Base-by-base conservation (phyloP, 2,797 vertebrate species). In the Ceryle rudis region DNA sequence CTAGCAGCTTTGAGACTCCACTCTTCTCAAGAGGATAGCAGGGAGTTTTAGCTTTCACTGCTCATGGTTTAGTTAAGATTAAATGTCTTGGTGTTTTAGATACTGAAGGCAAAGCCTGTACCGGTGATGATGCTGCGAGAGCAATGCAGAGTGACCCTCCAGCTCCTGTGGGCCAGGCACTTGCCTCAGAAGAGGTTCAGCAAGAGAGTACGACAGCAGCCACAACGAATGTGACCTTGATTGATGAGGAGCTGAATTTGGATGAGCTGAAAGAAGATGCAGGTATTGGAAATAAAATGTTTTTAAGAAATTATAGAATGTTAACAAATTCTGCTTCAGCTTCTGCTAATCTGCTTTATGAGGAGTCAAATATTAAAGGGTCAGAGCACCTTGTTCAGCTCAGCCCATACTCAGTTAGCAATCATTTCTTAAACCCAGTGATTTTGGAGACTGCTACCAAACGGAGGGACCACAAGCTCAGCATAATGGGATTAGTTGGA, bases 71-170 rank as follows among this genome's bases (percentile, higher is more conserved):
- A 81, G 42, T 70, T 81, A 55, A 87, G 37, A 61, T 57, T 9
- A 91, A 85, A 62, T 88, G 5, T 57, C 93, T 61, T 97, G 65
- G 5, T 97, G 89, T 97, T 97, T 84, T 16, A 98, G 98, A 98
- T 94, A 73, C 96, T 1, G 98, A 98, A 74, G 97, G 85, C 81
- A 98, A 98, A 96, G 90, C 61, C 10, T 95, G 92, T 92, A 33
- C 66, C 67, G 94, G 97, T n/a, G 97, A 97, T 0, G 96, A 97
- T 70, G 93, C 93, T 74, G 79, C 77, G 7, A 96, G 52, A 41
- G 91, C 72, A 14, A 14, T 21, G 0, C 96, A 96, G 92, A 98
- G 95, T 3, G 98, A 98, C 31, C 92, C 95, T 11, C 78, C 97
- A 74, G 71, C 96, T 10, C 97, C 98, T 4, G 39, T 39, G 87